Evolutionary conservation across 2,888 invertebrate species (phyloP), one percentile per base, ranked within the genome.

Genomic region (Blastobasis lacticolella): DNA sequence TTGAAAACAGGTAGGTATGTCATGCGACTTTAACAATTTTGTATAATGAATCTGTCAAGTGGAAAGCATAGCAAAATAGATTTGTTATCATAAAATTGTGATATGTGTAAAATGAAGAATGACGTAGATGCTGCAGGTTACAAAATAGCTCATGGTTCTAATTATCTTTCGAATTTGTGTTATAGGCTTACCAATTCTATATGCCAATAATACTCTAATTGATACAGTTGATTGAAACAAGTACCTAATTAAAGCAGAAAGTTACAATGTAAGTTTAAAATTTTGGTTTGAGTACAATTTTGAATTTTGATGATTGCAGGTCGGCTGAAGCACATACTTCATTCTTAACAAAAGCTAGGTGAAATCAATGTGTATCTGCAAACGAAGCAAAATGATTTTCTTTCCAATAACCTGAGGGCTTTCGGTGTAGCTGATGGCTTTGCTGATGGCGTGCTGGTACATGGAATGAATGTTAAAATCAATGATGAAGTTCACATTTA

Each of bases 371-470:
- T 46, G 45, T 45, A 51, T n/a, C 46, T n/a, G 44, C 60, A 53
- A 55, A 62, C 66, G 63, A 75, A 76, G 75, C 73, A 62, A 67
- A 71, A 74, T 71, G 65, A 71, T 71, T 75, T 66, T 62, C 60
- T 50, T 58, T 7, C 65, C 51, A 75, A 65, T 81, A 84, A 88
- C 88, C 88, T 88, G 87, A 88, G 74, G 85, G 71, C 69, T 88
- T 88, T 86, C 88, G 77, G 82, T 88, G 88, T 81, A 87, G 78
- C 81, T 88, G 88, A 85, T 88, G 87, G 74, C 86, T 86, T 85
- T 81, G 86, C 74, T 86, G 85, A 77, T 75, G 86, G 69, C 85
- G 87, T 88, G 88, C 87, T 86, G 88, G 73, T 85, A 82, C 71
- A 84, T 85, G 83, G 78, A 86, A 85, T 82, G 79, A 75, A 73